Percentiles rank a stretch among this genome's conserved stretches.
Conservation (phyloP, 1,140 invertebrate genomes). For the Eumeta japonica region DNA sequence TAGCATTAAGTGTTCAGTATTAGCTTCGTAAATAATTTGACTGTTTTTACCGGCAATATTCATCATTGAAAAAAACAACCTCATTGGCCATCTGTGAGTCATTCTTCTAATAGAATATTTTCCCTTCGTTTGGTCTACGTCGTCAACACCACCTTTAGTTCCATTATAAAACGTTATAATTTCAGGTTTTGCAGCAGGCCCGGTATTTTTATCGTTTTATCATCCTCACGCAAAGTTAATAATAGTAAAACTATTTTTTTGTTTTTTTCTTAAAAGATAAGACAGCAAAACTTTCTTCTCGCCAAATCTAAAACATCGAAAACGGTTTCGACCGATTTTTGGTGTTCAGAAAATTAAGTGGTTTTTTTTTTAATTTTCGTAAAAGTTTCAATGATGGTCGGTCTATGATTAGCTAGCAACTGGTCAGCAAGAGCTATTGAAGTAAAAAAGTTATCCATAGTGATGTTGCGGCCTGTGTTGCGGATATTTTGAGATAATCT, state of each 20-base stretch:
- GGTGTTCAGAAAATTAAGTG: no score
- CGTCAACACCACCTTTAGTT: no score
- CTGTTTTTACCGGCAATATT: conserved; percentile 12
- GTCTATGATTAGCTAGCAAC: conserved; percentile 19
- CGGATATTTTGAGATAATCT: conserved; percentile 17
- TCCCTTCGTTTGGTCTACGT: conserved; percentile 14
- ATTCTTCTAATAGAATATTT: conserved; percentile 12
- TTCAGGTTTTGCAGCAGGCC: no score
- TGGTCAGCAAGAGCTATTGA: no score
- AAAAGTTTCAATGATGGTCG: conserved; percentile 42
- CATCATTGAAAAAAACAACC: conserved; percentile 13
- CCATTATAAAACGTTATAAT: no score
- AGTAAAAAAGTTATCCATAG: conserved; percentile 15
- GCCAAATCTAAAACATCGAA: conserved; percentile 21
- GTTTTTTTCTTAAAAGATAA: conserved; percentile 26
- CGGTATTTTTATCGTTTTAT: conserved; percentile 8
- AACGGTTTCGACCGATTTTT: no score
- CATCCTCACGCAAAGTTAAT: conserved; percentile 13
- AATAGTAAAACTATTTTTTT: conserved; percentile 20
- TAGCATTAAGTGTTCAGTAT: no score
- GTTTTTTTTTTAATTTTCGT: conserved; percentile 47
- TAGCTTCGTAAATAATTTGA: conserved; percentile 8
- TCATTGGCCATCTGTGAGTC: conserved; percentile 12
- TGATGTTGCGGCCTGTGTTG: no score
- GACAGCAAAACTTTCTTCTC: conserved; percentile 19